Conservation (phyloP, 1,140 invertebrate species). For the Zophobas atratus region DNA sequence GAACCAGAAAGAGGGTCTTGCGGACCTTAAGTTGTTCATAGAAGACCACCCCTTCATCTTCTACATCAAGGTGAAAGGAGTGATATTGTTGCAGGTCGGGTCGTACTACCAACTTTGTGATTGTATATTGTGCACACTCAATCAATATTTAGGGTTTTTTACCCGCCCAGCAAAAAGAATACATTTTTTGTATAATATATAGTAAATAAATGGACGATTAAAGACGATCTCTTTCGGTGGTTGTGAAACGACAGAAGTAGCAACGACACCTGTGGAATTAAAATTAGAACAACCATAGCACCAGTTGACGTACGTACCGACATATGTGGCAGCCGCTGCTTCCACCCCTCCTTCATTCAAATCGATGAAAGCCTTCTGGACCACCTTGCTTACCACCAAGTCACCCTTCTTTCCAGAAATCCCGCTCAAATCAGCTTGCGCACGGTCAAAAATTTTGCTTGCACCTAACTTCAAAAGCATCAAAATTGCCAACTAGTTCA, state of each 20-base stretch:
- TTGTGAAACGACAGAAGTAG: too few species aligned
- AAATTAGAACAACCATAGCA: neutral
- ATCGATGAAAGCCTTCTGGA: slow-evolving; percentile 79
- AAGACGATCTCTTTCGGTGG: too few species aligned
- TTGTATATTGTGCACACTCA: neutral
- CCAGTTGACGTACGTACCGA: neutral
- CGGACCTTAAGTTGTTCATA: too few species aligned
- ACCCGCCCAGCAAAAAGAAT: too few species aligned
- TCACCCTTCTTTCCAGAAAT: slow-evolving; percentile 64
- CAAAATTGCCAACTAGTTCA: slow-evolving; percentile 57
- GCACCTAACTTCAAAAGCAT: slow-evolving; percentile 67
- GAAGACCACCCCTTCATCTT: too few species aligned
- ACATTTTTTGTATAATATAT: too few species aligned
- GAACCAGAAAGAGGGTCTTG: slow-evolving; percentile 78
- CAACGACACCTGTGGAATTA: neutral
- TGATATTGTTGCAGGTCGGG: too few species aligned
- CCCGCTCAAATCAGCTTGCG: slow-evolving; percentile 70
- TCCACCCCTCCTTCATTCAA: slow-evolving; percentile 80
- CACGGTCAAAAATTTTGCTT: slow-evolving; percentile 68
- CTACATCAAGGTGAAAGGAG: too few species aligned
- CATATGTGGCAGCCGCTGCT: slow-evolving; percentile 76
- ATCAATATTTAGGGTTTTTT: too few species aligned
- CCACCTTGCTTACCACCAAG: slow-evolving; percentile 56
- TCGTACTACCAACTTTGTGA: neutral
- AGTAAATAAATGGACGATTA: too few species aligned